These are phyloP conservation scores for Pocillopora grandis DNA, from an alignment of 92 coral and sea anemone genomes.

Conservation along the genomic window DNA sequence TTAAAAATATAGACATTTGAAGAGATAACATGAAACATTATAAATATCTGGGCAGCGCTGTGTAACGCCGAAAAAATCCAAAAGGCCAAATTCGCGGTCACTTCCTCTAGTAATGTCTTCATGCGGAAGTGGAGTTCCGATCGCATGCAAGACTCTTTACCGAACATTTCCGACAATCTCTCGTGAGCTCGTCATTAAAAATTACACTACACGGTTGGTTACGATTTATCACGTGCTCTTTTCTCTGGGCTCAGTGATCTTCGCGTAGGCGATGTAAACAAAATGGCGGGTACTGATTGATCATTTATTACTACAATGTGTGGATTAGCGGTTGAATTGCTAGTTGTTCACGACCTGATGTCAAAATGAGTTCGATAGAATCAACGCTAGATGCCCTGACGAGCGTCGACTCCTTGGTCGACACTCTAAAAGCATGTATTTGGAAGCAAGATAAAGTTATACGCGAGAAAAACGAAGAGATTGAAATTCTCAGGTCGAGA, in stretches of 20 bases:
- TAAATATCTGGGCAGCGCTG: too few relatives aligned
- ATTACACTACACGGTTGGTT: constrained; percentile 11
- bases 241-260: neutral
- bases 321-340: constrained; percentile 6
- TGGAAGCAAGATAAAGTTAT: constrained; percentile 83
- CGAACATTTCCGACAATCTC: constrained; percentile 13
- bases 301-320: constrained; percentile 8
- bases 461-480: constrained; percentile 66
- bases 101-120: neutral
- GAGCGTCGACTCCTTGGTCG: constrained; percentile 61
- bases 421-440: constrained; percentile 67
- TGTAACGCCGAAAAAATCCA: neutral
- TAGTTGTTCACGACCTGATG: neutral
- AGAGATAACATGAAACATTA: too few relatives aligned
- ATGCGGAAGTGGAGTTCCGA: constrained; percentile 34
- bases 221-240: constrained; percentile 6
- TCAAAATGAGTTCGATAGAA: constrained; percentile 61
- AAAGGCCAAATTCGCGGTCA: too few relatives aligned
- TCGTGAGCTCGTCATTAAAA: neutral
- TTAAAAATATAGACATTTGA: too few relatives aligned
- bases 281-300: constrained; percentile 53
- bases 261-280: constrained; percentile 53
- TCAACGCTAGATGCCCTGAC: constrained; percentile 79
- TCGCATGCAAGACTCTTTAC: neutral
- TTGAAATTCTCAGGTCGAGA: constrained; percentile 35